These are phyloP conservation scores for Tetragnatha montana DNA, from an alignment of 2,888 invertebrate species.

Conservation along the genomic window DNA sequence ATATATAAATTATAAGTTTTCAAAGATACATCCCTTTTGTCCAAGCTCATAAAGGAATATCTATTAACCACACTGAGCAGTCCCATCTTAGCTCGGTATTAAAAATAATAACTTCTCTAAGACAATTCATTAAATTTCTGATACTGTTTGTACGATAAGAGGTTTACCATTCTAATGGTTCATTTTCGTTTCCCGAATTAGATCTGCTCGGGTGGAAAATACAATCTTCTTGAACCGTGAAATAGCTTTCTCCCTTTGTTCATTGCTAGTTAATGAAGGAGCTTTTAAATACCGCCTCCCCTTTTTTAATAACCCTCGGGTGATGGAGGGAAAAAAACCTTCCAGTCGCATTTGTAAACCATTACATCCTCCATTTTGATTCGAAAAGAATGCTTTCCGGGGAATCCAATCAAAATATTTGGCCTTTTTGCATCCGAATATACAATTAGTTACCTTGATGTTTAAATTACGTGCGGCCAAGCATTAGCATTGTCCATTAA, in stretches of 20 bases:
- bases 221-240: background rate
- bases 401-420: constrained; percentile 54
- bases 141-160: no score
- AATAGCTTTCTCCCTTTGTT: background rate
- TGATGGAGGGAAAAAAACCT: no score
- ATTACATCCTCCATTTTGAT: background rate
- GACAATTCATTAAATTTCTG: no score
- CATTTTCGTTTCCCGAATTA: no score
- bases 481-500: constrained; percentile 64
- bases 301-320: background rate
- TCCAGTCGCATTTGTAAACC: background rate
- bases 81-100: no score
- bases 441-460: constrained; percentile 60
- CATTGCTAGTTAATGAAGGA: background rate
- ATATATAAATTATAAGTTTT: no score
- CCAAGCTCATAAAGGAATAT: no score
- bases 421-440: constrained; percentile 25
- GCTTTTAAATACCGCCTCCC: background rate
- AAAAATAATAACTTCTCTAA: no score
- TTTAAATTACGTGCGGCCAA: constrained; percentile 60
- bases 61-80: no score
- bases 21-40: no score
- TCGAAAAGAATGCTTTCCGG: constrained; percentile 10
- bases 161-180: no score
- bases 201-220: background rate